phyloP scores from a whole-genome alignment of 2,113 vertebrate species.

The Lepus timidus region DNA sequence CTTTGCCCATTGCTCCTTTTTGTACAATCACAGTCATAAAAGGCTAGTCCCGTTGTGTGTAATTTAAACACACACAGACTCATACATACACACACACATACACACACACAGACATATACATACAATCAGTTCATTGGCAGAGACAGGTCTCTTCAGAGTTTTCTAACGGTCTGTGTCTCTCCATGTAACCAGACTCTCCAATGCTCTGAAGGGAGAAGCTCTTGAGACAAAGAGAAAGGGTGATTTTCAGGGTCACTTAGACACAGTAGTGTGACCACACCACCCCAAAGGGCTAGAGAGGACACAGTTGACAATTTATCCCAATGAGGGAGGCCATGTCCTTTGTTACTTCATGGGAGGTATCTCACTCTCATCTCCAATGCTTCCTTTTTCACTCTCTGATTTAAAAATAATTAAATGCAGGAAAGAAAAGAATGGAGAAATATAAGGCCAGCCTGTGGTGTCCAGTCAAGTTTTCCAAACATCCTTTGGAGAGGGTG shows the following conservation, averaged over 20 bases:
- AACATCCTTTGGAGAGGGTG: neutral
- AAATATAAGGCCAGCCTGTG: neutral
- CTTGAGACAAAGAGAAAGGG: slow-evolving; percentile 21
- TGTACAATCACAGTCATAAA: slow-evolving; percentile 66
- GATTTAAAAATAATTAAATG: slow-evolving; percentile 11
- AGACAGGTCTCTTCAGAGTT: neutral
- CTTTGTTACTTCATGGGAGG: neutral
- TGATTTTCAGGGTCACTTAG: slow-evolving; percentile 19
- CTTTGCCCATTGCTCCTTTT: slow-evolving; percentile 69
- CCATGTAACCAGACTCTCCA: slow-evolving; percentile 29
- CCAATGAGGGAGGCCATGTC: neutral
- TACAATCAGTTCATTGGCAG: neutral
- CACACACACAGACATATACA: neutral
- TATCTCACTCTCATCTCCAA: neutral
- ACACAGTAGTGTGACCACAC: neutral
- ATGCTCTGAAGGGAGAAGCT: neutral
- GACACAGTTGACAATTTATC: neutral
- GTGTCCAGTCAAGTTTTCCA: slow-evolving; percentile 6
- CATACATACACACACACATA: neutral
- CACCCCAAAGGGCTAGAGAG: neutral
- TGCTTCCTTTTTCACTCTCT: neutral
- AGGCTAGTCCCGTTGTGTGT: slow-evolving; percentile 24
- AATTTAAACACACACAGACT: slow-evolving; percentile 52
- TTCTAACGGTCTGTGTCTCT: slow-evolving; percentile 59
- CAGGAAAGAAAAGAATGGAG: neutral